Percentiles rank a stretch among this genome's conserved stretches.
Evolutionary conservation across 2,113 vertebrate genomes (phyloP).

Genomic region (Microcebus murinus): DNA sequence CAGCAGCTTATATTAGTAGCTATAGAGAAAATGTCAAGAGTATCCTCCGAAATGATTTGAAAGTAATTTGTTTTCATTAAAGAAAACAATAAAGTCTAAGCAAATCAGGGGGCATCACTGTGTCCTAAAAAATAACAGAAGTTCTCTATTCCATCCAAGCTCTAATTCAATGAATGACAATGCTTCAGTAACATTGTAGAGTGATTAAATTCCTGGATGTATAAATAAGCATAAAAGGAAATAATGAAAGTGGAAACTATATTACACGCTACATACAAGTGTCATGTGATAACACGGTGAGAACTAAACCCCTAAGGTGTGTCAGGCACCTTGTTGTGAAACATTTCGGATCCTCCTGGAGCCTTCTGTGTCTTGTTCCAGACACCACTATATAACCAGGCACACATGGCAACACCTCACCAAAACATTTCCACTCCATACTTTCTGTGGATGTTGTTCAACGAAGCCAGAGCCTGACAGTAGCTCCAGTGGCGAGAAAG

Average conservation of each 20-base stretch:
- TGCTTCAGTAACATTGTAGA: not conserved
- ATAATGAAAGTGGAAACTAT: not conserved
- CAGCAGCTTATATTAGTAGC: not conserved
- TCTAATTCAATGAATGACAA: not conserved
- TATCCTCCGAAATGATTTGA: not conserved
- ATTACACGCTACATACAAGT: too few relatives aligned
- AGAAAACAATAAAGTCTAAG: not conserved
- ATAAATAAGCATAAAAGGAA: not conserved
- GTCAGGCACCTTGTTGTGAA: not conserved
- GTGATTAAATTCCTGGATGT: not conserved
- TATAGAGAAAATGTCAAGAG: not conserved
- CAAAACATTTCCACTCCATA: not conserved
- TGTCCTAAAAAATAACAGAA: not conserved
- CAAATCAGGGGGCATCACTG: not conserved
- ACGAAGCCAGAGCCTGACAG: not conserved
- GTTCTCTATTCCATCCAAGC: not conserved
- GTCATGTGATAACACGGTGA: not conserved
- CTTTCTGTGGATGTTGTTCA: not conserved
- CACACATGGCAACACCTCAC: not conserved
- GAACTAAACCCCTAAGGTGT: not conserved
- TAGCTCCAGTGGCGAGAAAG: not conserved
- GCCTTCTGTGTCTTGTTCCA: not conserved
- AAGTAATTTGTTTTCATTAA: not conserved
- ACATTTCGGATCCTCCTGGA: not conserved
- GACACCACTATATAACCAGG: too few relatives aligned